A percentile compares a stretch with the other conserved stretches of the same genome.
Conservation (phyloP, 2,113 vertebrate genomes). For the Misgurnus mizolepis region DNA sequence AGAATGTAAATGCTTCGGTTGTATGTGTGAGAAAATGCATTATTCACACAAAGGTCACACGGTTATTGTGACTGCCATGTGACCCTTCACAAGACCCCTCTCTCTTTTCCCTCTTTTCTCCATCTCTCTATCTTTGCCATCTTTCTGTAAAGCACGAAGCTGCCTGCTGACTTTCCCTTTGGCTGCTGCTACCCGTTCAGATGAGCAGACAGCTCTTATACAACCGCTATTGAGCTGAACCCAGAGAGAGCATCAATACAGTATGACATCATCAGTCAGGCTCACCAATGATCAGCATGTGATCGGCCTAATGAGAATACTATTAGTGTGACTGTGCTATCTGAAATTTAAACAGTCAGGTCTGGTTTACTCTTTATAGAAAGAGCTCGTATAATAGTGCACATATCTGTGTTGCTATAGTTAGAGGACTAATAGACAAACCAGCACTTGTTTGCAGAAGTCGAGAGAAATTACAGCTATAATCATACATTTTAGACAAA, state of each 20-base stretch:
- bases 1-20: slow-evolving; percentile 26
- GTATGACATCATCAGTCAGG: slow-evolving; percentile 22
- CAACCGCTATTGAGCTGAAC: slow-evolving; percentile 29
- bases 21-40: slow-evolving; percentile 23
- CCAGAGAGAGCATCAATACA: slow-evolving; percentile 38
- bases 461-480: no score
- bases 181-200: background rate
- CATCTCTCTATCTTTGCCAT: slow-evolving; percentile 1
- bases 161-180: slow-evolving; percentile 28
- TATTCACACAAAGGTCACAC: slow-evolving; percentile 34
- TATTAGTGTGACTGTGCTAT: background rate
- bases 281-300: slow-evolving; percentile 17
- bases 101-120: background rate
- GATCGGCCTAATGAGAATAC: slow-evolving; percentile 1
- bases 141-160: slow-evolving; percentile 23
- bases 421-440: background rate
- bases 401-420: background rate
- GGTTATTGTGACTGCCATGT: slow-evolving; percentile 20
- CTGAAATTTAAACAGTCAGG: background rate
- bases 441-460: no score
- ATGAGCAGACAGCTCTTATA: slow-evolving; percentile 28
- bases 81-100: slow-evolving; percentile 48
- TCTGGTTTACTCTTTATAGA: background rate
- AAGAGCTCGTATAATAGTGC: background rate
- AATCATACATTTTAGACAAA: no score